Base-by-base conservation (phyloP, 2,888 invertebrate species). In the Leucania comma region DNA sequence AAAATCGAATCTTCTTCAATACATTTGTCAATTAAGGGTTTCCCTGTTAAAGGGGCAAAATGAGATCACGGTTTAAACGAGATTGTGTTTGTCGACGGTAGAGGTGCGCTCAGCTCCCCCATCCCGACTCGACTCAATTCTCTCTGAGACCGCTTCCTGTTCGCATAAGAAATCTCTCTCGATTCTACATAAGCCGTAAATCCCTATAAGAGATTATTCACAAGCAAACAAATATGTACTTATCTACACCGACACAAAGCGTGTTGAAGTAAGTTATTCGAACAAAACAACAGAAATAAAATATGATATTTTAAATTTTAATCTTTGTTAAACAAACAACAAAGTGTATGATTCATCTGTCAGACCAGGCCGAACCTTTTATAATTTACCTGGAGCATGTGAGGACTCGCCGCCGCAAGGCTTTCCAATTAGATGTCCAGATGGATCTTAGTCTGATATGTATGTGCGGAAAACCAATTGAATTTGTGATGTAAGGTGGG, bases 21-120 rank as follows among this genome's bases (percentile, higher is more conserved):
- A 71, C 73, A 80, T 71, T 76, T 78, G 80, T 79, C 80, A 86
- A 87, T 87, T 86, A 84, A 80, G 65, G 75, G 78, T 79, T 83
- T 84, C 66, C 77, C 67, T 68, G 72, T 73, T 83, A 57, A 77
- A 86, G 86, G 82, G 75, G 78, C 69, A 32, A 46, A 77, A 80
- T 81, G 81, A 86, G 87, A 86, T 89, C 87, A 86, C 84, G 84
- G 82, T 81, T 87, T 81, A 85, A 87, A 75, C 84, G 88, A 90
- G 87, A 90, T 90, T 88, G 83, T 89, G 86, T 91, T 90, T 90
- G 86, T 86, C 73, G 84, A 84, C 84, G 79, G 77, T 87, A 82
- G 82, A 85, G 81, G 78, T 80, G 80, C 80, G 64, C 73, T 80
- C 67, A 66, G 70, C 66, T 63, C 64, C 65, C 74, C 68, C 71